Base-by-base conservation (phyloP, 2,113 vertebrate genomes). In the Elephas maximus region DNA sequence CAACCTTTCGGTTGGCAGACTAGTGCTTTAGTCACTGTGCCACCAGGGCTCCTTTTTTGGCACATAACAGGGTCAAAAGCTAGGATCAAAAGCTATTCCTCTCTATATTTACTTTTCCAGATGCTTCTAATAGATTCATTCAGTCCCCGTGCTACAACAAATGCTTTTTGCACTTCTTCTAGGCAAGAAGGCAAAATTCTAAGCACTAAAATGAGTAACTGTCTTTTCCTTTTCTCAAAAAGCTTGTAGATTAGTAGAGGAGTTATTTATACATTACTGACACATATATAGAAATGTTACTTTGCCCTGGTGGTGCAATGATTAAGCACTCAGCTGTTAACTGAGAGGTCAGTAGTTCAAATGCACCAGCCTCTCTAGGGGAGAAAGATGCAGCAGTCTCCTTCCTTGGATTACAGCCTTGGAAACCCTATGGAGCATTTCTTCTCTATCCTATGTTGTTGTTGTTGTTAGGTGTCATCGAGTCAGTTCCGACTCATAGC, bases 221-320 rank as follows among this genome's bases (percentile, higher is more conserved):
- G 12, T 92, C 30, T 91, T 86, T 76, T 74, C 65, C 93, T 88
- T 60, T 84, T 93, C 77, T 95, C 78, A 74, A 90, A 94, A 20
- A 69, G 11, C 17, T 77, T 24, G 86, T 1, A 44, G 37, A 41
- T 69, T 53, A 86, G 23, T 88, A 33, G 37, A 78, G 23, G 57
- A 83, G 30, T 77, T 80, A 93, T 45, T 95, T 62, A 77, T 60
- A 53, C 33, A 71, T 76, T 76, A 79, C 53, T 76, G 80, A 90
- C 5, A 69, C 21, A 60, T 8, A 90, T 48, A 21, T n/a, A 73
- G 12, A 95, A 84, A 82, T 85, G 8, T 97, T 95, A 93, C 21
- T 62, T 23, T 62, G 60, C 21, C 20, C 21, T 62, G 5, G 18
- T 62, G 60, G 60, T 62, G 21, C 60, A 62, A 20, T 62, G 53